Conservation (phyloP, 2,113 vertebrate species). For the Sorex fumeus region DNA sequence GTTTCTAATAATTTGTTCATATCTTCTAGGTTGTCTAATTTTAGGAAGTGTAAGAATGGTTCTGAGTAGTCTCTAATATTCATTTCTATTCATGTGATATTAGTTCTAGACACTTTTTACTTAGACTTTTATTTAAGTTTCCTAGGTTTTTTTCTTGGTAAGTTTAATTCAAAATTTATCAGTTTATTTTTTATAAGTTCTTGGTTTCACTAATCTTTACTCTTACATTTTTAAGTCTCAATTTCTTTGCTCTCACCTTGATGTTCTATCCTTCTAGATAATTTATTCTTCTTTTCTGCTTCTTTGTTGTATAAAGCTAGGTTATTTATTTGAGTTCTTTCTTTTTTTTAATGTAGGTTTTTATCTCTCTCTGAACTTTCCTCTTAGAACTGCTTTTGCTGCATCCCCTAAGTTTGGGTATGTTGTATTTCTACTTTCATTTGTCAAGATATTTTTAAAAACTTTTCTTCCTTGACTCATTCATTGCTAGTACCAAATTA, state of each 20-base stretch:
- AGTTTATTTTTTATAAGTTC: too few species aligned
- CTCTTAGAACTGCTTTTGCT: background rate
- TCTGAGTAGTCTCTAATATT: background rate
- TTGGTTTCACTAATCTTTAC: background rate
- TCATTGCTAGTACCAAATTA: background rate
- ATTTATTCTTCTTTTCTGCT: background rate
- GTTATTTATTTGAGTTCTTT: background rate
- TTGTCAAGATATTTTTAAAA: background rate
- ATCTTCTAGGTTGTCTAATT: background rate
- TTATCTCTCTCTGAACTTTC: background rate
- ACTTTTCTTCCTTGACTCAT: background rate
- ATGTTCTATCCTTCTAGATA: background rate
- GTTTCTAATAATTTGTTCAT: background rate
- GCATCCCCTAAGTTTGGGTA: too few species aligned
- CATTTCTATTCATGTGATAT: too few species aligned
- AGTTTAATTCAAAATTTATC: background rate
- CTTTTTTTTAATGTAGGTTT: background rate
- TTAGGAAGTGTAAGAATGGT: background rate
- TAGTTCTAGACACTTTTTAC: background rate
- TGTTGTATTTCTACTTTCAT: background rate
- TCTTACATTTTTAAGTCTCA: too few species aligned
- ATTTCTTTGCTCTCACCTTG: background rate
- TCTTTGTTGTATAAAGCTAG: background rate
- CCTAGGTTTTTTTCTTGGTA: background rate
- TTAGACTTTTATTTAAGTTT: background rate